These are phyloP conservation scores for Gnathochromis pfefferi DNA, from an alignment of 2,113 vertebrate genomes.

Conservation along the genomic window DNA sequence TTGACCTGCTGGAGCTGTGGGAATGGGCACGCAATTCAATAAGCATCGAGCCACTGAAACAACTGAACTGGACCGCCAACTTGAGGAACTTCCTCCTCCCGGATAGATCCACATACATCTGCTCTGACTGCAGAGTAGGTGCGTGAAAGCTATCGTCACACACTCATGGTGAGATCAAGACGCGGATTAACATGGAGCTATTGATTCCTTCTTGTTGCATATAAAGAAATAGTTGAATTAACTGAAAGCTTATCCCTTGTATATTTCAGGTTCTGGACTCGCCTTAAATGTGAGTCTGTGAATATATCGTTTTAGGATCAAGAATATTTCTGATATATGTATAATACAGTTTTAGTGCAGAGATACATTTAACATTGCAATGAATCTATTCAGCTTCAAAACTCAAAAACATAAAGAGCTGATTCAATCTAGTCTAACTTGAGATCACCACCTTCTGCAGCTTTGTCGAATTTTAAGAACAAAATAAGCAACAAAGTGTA, in stretches of 20 bases:
- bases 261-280: background rate
- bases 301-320: background rate
- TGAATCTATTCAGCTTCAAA: background rate
- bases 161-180: background rate
- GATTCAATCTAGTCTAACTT: fast-evolving
- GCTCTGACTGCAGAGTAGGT: background rate
- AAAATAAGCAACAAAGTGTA: background rate
- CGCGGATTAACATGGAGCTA: background rate
- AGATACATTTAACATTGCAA: background rate
- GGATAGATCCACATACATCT: background rate
- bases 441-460: background rate
- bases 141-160: background rate
- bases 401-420: background rate
- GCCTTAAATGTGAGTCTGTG: background rate
- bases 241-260: fast-evolving
- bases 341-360: background rate
- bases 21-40: slow-evolving; percentile 47
- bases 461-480: background rate
- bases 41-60: slow-evolving; percentile 22
- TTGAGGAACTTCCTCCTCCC: slow-evolving; percentile 23
- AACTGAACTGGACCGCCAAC: background rate
- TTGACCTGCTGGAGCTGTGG: slow-evolving; percentile 44
- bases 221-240: background rate
- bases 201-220: background rate
- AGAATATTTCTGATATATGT: background rate